Conservation (phyloP, 2,888 invertebrate genomes). For the Glyphotaelius pellucidus region DNA sequence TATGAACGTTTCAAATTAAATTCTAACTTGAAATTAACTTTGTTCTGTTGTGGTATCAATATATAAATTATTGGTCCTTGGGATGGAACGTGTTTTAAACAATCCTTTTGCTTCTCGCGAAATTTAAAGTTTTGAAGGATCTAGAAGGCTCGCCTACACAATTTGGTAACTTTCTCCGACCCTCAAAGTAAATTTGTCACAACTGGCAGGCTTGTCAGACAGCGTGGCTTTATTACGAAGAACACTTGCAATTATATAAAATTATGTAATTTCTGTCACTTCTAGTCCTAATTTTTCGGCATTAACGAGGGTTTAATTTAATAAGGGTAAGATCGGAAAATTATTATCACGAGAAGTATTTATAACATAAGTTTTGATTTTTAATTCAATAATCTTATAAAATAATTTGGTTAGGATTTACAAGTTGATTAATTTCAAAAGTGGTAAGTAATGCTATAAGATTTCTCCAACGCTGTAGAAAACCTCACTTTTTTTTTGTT, state of each 20-base stretch:
- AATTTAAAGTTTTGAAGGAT: not conserved
- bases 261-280: conserved; percentile 23
- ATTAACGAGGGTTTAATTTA: conserved; percentile 11
- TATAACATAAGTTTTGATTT: not conserved
- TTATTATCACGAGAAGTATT: not conserved
- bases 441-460: not conserved
- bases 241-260: conserved; percentile 17
- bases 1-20: not conserved
- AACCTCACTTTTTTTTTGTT: not conserved
- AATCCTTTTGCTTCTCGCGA: not conserved
- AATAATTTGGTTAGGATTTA: not conserved
- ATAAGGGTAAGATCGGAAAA: not conserved
- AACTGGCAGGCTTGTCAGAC: conserved; percentile 36
- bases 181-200: conserved; percentile 24
- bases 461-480: not conserved
- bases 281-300: not conserved
- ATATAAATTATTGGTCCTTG: not conserved
- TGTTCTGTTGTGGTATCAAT: not conserved
- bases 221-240: not conserved
- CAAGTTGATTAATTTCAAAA: not conserved
- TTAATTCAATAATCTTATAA: not conserved
- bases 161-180: conserved; percentile 27
- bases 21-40: not conserved
- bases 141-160: not conserved
- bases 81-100: conserved; percentile 7